Conservation (phyloP, 2,797 vertebrate genomes). For the Austrolebias charrua region DNA sequence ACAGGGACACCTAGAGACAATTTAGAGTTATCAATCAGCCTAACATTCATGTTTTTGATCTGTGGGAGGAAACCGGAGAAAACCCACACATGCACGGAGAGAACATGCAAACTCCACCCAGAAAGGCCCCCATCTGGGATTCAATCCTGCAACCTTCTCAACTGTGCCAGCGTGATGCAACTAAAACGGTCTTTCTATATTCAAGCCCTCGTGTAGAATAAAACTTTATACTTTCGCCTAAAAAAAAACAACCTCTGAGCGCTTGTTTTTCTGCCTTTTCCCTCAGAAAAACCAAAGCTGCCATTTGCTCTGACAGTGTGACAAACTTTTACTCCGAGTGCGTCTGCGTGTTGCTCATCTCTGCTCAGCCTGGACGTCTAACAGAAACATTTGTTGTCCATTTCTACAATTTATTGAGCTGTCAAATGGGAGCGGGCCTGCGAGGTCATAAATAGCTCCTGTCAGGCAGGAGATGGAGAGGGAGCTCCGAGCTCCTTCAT, state of each 20-base stretch:
- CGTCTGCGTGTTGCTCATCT: slow-evolving; percentile 36
- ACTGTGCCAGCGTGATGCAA: no score
- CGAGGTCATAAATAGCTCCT: slow-evolving; percentile 57
- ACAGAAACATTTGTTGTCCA: slow-evolving; percentile 74
- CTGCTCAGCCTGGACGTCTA: slow-evolving; percentile 47
- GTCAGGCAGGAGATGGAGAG: slow-evolving; percentile 62
- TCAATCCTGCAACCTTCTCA: no score
- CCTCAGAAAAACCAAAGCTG: slow-evolving; percentile 25
- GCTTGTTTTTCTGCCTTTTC: slow-evolving; percentile 12
- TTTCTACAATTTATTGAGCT: slow-evolving; percentile 77
- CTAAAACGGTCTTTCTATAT: background rate
- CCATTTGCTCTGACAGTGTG: slow-evolving; percentile 18
- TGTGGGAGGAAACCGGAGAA: no score
- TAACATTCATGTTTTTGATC: no score
- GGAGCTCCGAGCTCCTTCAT: slow-evolving; percentile 47
- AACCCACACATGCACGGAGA: no score
- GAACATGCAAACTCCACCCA: no score
- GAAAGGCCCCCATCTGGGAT: no score
- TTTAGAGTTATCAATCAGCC: no score
- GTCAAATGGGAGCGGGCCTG: slow-evolving; percentile 57
- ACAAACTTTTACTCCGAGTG: slow-evolving; percentile 41
- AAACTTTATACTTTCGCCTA: slow-evolving; percentile 29
- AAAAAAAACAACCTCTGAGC: slow-evolving; percentile 13
- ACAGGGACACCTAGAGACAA: no score
- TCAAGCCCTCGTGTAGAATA: slow-evolving; percentile 12